Conservation (phyloP, 2,797 vertebrate species). For the Bradypodion pumilum region DNA sequence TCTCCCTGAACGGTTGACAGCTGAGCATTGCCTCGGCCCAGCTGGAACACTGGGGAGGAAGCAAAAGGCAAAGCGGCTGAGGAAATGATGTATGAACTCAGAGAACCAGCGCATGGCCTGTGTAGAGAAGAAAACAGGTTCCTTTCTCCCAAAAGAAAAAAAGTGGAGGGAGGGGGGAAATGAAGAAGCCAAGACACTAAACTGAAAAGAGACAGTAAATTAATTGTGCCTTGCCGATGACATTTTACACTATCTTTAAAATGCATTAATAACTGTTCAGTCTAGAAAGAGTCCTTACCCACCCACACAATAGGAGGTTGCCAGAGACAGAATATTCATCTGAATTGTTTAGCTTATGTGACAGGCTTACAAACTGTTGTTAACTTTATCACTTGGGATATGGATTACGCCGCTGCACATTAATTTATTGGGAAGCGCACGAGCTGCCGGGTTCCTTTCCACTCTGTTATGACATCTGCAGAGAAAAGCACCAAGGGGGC, state of each 20-base stretch:
- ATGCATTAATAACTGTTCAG: slow-evolving; percentile 57
- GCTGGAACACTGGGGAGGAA: slow-evolving; percentile 46
- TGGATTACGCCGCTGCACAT: slow-evolving; percentile 63
- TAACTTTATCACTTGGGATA: slow-evolving; percentile 66
- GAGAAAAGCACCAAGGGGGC: slow-evolving; percentile 55
- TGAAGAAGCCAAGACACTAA: slow-evolving; percentile 27
- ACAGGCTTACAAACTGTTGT: slow-evolving; percentile 65
- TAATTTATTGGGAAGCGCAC: slow-evolving; percentile 62
- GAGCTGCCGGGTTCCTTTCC: slow-evolving; percentile 60
- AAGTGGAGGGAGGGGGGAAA: neutral
- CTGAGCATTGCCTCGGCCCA: slow-evolving; percentile 62
- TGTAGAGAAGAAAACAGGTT: slow-evolving; percentile 34
- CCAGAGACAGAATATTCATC: slow-evolving; percentile 57
- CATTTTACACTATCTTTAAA: slow-evolving; percentile 57
- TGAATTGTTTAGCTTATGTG: slow-evolving; percentile 66
- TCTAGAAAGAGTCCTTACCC: slow-evolving; percentile 54
- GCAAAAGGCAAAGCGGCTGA: slow-evolving; percentile 41
- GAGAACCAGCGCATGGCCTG: neutral
- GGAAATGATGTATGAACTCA: slow-evolving; percentile 45
- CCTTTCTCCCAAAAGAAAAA: slow-evolving; percentile 47
- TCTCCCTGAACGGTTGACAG: slow-evolving; percentile 69
- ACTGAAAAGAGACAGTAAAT: slow-evolving; percentile 53
- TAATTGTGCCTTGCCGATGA: slow-evolving; percentile 63
- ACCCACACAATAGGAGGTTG: slow-evolving; percentile 28
- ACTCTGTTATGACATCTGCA: slow-evolving; percentile 69